Evolutionary conservation across 1,140 invertebrate genomes (phyloP), one percentile per base, ranked within the genome.

Genomic region (Acromyrmex echinatior): DNA sequence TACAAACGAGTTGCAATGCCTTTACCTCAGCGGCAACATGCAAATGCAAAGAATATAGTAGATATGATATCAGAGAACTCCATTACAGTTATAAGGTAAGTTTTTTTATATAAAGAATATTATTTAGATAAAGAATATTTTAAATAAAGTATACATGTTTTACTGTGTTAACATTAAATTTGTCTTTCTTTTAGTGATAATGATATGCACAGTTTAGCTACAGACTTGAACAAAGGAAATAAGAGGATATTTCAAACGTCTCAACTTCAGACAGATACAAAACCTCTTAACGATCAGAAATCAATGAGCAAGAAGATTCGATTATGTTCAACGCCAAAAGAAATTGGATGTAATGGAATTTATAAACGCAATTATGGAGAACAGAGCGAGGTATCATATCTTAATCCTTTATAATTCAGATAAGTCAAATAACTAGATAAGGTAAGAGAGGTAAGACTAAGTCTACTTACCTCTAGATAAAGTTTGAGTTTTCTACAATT

Each of bases 1-100:
- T 94, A 91, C 79, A 92, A 89, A 49, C 88, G 91, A 65, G 66
- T 94, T 6, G 93, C 90, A 4, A 79, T 94, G 65, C 93, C 93
- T 9, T 76, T 94, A 49, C 92, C 93, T 5, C 93, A 93, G 76
- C 89, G 93, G 77, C 82, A 73, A 73, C 80, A 49, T 65, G 85
- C 86, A 16, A 49, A 51, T 0, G 0, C 4, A 51, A 87, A 12
- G 51, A 25, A 39, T 63, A 10, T 2, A 66, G 53, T 12, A 4
- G 16, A 56, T 49, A 60, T 45, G 3, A 16, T 14, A 49, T 0
- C 18, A 16, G 71, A 82, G 5, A n/a, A 65, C n/a, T 65, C 14
- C 0, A 0, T 35, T 60, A 45, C 4, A 31, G 14, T 14, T 71
- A 18, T 51, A 58, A 86, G 53, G 73, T 73, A 14, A 53, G 12